These are phyloP conservation scores for Aurelia aurita complex sp. Pacific DNA, from an alignment of 30 jellyfish, hydroid and myxozoan species.

Conservation along the genomic window DNA sequence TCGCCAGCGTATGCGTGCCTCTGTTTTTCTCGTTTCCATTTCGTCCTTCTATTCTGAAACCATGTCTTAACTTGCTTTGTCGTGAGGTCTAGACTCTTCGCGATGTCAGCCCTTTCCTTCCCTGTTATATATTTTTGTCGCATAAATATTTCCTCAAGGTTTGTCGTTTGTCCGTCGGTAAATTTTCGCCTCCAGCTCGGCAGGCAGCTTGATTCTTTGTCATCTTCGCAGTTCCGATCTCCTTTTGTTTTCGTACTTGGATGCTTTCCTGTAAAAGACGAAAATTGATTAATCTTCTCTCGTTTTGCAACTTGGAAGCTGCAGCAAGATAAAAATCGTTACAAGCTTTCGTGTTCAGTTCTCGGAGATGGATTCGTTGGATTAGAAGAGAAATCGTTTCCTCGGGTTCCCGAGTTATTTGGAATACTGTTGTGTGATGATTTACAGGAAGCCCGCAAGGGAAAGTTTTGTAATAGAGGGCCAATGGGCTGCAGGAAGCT, in stretches of 20 bases:
- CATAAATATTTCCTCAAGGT: conserved; percentile 52
- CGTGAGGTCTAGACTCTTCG: conserved; percentile 43
- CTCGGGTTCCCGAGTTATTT: too few relatives aligned
- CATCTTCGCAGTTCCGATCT: conserved; percentile 39
- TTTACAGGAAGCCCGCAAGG: too few relatives aligned
- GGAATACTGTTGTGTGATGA: too few relatives aligned
- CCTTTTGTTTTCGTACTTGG: conserved; percentile 35
- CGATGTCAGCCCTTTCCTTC: conserved; percentile 61
- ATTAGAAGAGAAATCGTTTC: too few relatives aligned
- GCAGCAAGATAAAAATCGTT: too few relatives aligned
- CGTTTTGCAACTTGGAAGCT: too few relatives aligned
- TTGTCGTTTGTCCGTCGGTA: conserved; percentile 65
- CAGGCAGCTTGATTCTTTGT: conserved; percentile 35
- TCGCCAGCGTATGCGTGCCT: conserved; percentile 18
- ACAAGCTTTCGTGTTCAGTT: too few relatives aligned
- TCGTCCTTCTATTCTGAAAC: conserved; percentile 72
- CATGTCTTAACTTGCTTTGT: conserved; percentile 74
- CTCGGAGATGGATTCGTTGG: too few relatives aligned
- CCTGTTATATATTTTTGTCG: conserved; percentile 69
- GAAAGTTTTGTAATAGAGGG: too few relatives aligned
- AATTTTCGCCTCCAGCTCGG: conserved; percentile 80
- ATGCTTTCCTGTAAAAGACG: conserved; percentile 10
- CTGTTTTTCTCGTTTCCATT: conserved; percentile 59
- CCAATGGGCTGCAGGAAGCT: too few relatives aligned
- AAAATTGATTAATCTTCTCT: background rate